These are phyloP conservation scores for Diachasma alloeum DNA, from an alignment of 1,140 invertebrate species.

Conservation along the genomic window DNA sequence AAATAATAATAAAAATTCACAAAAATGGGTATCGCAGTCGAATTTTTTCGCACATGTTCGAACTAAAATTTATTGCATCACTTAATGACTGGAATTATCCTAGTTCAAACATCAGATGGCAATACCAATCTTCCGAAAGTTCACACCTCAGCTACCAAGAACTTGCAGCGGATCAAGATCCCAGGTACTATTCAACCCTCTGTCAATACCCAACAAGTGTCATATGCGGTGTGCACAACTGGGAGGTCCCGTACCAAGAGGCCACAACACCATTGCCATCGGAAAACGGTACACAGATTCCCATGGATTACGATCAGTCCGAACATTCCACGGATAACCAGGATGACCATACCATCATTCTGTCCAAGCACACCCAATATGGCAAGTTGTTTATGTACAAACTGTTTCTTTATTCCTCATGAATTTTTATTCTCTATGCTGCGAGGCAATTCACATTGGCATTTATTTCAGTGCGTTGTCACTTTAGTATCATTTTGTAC, in stretches of 20 bases:
- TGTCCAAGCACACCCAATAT: slow-evolving; percentile 16
- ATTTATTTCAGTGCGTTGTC: neutral
- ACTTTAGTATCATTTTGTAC: neutral
- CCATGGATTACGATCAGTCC: neutral
- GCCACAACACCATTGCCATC: neutral
- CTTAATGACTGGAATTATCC: too few relatives aligned
- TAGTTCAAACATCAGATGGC: neutral
- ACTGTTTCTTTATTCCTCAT: neutral
- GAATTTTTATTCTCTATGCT: neutral
- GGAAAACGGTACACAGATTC: slow-evolving; percentile 19
- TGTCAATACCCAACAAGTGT: neutral
- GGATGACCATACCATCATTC: neutral
- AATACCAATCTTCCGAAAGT: neutral
- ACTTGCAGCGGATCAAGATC: neutral
- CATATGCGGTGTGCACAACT: neutral
- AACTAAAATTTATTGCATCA: too few relatives aligned
- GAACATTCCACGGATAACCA: neutral
- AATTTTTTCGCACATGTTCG: too few relatives aligned
- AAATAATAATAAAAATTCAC: too few relatives aligned
- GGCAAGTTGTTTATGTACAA: slow-evolving; percentile 20
- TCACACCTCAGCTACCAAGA: neutral
- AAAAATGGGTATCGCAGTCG: neutral
- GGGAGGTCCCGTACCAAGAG: neutral
- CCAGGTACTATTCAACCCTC: neutral
- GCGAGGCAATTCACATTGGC: neutral